Conservation (phyloP, 2,797 vertebrate species). For the Neoniphon sammara region DNA sequence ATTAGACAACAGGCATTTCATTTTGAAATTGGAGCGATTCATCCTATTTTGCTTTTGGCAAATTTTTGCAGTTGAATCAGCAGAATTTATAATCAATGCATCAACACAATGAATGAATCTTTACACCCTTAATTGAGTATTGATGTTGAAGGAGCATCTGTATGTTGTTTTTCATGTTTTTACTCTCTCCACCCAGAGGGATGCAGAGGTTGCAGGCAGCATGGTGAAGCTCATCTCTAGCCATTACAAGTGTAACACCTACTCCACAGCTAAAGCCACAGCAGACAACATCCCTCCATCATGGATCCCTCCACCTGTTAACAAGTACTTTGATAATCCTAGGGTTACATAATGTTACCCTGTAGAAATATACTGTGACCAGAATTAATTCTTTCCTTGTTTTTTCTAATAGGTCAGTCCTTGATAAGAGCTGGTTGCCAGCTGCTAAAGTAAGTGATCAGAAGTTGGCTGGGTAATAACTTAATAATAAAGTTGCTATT, state of each 20-base stretch:
- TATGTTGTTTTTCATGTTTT: background rate
- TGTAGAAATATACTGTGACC: background rate
- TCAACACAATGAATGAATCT: no score
- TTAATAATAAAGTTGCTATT: background rate
- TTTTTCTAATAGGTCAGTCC: conserved; percentile 60
- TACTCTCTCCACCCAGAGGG: conserved; percentile 58
- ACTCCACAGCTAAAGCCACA: conserved; percentile 34
- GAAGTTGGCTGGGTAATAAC: background rate
- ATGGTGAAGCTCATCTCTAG: conserved; percentile 81
- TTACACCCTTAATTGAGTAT: no score
- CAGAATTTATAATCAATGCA: no score
- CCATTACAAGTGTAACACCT: conserved; percentile 63
- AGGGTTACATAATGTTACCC: background rate
- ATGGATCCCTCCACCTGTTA: conserved; percentile 40
- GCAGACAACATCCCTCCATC: conserved; percentile 5
- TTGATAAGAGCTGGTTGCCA: conserved; percentile 66
- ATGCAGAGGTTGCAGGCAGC: conserved; percentile 58
- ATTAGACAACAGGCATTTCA: no score
- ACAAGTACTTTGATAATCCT: conserved; percentile 36
- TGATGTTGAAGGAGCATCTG: background rate
- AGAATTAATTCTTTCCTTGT: background rate
- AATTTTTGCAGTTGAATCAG: no score
- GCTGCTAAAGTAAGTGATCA: conserved; percentile 68
- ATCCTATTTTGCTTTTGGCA: no score
- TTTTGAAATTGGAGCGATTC: no score